Conservation (phyloP, 2,888 invertebrate genomes). For the Trichogramma dendrolimi region DNA sequence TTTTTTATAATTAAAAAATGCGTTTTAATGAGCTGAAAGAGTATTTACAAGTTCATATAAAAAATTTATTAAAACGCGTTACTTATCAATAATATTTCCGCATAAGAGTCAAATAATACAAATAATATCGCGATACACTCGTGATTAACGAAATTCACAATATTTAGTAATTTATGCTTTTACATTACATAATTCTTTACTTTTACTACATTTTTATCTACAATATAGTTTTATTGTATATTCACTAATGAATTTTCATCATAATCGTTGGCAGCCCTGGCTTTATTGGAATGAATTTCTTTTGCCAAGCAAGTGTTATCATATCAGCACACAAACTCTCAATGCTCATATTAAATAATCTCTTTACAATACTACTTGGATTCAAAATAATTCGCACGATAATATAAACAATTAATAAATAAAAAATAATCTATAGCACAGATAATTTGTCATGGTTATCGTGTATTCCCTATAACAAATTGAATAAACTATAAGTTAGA, state of each 20-base stretch:
- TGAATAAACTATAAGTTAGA: neutral
- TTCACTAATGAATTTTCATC: conserved; percentile 26
- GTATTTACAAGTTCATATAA: conserved; percentile 31
- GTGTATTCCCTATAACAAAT: conserved; percentile 10
- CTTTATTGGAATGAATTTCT: conserved; percentile 44
- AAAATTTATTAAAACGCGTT: conserved; percentile 30
- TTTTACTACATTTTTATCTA: conserved; percentile 33
- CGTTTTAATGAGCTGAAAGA: conserved; percentile 28
- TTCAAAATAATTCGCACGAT: conserved; percentile 20
- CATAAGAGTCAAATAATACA: conserved; percentile 30
- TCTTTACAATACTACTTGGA: conserved; percentile 21
- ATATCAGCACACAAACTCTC: conserved; percentile 18
- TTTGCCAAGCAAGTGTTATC: conserved; percentile 18
- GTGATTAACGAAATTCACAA: conserved; percentile 29
- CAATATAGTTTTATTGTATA: conserved; percentile 29
- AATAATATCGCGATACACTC: conserved; percentile 27
- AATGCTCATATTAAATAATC: conserved; percentile 23
- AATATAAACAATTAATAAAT: conserved; percentile 14
- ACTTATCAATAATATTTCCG: conserved; percentile 27
- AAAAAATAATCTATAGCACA: conserved; percentile 17
- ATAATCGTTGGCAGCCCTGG: conserved; percentile 43
- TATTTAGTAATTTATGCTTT: conserved; percentile 30
- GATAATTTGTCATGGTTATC: conserved; percentile 25
- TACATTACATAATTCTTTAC: conserved; percentile 29
- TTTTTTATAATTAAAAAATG: conserved; percentile 30